A percentile compares a stretch with the other conserved stretches of the same genome.
Evolutionary conservation across 35 echinoderm and acorn worm species (phyloP).

Genomic region (Chiridota heheva): DNA sequence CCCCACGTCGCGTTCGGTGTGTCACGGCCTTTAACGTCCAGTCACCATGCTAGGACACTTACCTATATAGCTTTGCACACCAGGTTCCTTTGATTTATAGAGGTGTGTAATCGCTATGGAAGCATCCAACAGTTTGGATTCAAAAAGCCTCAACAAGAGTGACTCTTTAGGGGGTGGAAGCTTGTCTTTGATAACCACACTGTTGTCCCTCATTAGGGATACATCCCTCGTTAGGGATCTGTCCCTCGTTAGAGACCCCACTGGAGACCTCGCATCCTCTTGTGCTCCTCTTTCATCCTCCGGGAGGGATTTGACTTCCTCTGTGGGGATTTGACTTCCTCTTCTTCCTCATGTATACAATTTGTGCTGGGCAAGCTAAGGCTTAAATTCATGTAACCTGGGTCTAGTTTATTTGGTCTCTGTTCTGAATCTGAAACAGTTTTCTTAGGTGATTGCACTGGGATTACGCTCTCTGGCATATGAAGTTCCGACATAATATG

Average conservation of each 20-base stretch:
- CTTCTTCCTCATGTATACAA: conserved; percentile 61
- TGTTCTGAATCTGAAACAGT: conserved; percentile 15
- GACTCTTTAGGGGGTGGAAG: conserved; percentile 93
- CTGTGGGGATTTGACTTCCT: conserved; percentile 28
- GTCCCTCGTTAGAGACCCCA: too few species aligned
- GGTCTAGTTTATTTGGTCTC: conserved; percentile 3
- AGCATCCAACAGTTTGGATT: conserved; percentile 93
- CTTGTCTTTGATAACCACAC: conserved; percentile 69
- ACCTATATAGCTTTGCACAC: conserved; percentile 98
- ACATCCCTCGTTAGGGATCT: neutral
- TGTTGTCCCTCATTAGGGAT: neutral
- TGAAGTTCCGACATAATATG: conserved; percentile 42
- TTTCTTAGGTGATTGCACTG: conserved; percentile 47
- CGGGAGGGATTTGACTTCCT: too few species aligned
- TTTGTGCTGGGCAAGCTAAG: conserved; percentile 67
- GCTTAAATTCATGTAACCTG: conserved; percentile 28
- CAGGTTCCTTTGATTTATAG: conserved; percentile 97
- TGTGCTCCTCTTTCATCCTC: too few species aligned
- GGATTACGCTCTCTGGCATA: conserved; percentile 35
- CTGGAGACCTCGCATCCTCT: too few species aligned
- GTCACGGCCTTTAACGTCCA: too few species aligned
- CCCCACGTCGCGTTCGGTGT: too few species aligned
- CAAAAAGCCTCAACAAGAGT: conserved; percentile 91
- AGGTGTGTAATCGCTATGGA: conserved; percentile 97
- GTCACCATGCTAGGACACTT: too few species aligned